Percentiles rank a stretch among this genome's conserved stretches.
These are phyloP conservation scores for Nanger granti DNA, from an alignment of 2,113 vertebrate species.

Conservation along the genomic window DNA sequence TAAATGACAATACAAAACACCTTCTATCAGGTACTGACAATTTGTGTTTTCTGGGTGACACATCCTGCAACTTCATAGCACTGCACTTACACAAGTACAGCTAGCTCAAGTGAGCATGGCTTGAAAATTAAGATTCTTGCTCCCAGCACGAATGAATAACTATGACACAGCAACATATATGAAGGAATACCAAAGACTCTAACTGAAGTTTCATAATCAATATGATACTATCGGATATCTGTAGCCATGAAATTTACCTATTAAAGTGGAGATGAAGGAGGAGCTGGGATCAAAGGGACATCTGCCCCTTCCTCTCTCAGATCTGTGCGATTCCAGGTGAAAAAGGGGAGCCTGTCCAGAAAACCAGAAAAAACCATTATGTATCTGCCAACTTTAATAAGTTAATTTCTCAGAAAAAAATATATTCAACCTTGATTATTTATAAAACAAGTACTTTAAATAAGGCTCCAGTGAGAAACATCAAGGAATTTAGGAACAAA, in stretches of 20 bases:
- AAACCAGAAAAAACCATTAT: conserved; percentile 55
- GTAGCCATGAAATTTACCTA: conserved; percentile 83
- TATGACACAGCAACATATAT: neutral
- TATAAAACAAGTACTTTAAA: neutral
- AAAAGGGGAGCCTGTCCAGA: conserved; percentile 83
- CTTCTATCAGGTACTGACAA: neutral
- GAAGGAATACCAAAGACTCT: conserved; percentile 51
- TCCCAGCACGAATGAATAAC: neutral
- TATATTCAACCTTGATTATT: neutral
- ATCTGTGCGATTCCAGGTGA: conserved; percentile 84
- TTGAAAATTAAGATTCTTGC: conserved; percentile 43
- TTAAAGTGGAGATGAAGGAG: conserved; percentile 87
- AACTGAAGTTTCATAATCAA: neutral
- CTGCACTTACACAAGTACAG: neutral
- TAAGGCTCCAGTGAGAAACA: neutral
- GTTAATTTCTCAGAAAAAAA: neutral
- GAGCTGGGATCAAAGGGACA: conserved; percentile 93
- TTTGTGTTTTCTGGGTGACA: conserved; percentile 26
- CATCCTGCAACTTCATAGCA: neutral
- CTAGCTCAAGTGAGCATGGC: neutral
- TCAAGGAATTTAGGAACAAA: neutral
- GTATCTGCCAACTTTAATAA: neutral
- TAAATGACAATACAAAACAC: neutral
- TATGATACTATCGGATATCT: conserved; percentile 31
- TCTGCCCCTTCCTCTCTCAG: conserved; percentile 89